phyloP scores from a whole-genome alignment of 2,797 vertebrate species.

The Peromyscus attwateri region DNA sequence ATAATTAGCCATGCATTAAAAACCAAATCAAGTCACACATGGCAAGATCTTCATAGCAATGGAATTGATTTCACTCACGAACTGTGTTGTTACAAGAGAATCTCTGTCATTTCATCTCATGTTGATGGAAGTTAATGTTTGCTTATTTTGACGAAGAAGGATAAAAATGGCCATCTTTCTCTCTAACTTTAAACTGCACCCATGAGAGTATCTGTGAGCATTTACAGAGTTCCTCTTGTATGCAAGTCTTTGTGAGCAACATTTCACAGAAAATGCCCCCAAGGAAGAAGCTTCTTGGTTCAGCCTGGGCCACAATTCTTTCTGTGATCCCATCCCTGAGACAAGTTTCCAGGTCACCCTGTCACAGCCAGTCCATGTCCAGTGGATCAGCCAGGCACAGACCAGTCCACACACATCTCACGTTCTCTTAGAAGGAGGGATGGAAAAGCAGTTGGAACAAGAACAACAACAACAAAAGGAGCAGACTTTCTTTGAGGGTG shows the following conservation, averaged over 20 bases:
- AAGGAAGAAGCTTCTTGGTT: neutral
- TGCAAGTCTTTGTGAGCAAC: neutral
- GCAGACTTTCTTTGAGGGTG: neutral
- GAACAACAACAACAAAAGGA: neutral
- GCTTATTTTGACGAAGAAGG: neutral
- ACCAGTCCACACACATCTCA: neutral
- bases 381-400: neutral
- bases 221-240: neutral
- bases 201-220: neutral
- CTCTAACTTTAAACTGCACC: neutral
- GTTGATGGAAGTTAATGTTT: neutral
- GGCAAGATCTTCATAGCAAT: slow-evolving; percentile 37
- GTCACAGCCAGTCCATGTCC: neutral
- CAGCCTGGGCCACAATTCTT: neutral
- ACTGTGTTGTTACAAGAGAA: neutral
- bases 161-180: neutral
- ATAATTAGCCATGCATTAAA: neutral
- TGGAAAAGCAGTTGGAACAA: neutral
- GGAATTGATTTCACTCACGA: slow-evolving; percentile 47
- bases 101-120: neutral
- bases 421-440: neutral
- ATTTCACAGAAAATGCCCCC: neutral
- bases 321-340: neutral
- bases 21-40: neutral
- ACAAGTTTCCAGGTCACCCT: neutral